A percentile compares a stretch with the other conserved stretches of the same genome.
These are phyloP conservation scores for Zenarchopterus dispar DNA, from an alignment of 2,797 vertebrate species.

Conservation along the genomic window DNA sequence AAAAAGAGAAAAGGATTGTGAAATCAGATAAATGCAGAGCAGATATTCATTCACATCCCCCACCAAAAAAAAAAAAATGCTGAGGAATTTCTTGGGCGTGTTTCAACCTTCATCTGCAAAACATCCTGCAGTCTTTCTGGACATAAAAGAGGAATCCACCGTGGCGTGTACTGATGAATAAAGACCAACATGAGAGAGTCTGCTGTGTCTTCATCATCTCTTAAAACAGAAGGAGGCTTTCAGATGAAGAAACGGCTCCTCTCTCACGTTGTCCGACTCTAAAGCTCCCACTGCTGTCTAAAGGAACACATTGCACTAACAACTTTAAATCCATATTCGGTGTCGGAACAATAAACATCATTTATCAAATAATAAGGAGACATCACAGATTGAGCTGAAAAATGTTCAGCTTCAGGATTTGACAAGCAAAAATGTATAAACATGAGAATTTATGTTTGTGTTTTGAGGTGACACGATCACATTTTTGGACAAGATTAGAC, in stretches of 20 bases:
- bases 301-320: constrained; percentile 70
- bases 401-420: constrained; percentile 21
- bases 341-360: constrained; percentile 14
- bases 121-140: background rate
- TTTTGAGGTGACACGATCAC: constrained; percentile 34
- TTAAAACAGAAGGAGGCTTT: constrained; percentile 31
- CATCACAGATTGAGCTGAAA: constrained; percentile 21
- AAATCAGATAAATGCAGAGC: no score
- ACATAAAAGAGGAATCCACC: background rate
- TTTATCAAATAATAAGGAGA: constrained; percentile 20
- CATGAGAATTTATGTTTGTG: constrained; percentile 5
- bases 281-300: constrained; percentile 81
- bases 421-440: constrained; percentile 13
- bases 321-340: constrained; percentile 22
- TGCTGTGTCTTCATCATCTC: constrained; percentile 15
- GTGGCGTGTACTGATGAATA: background rate
- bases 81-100: no score
- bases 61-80: no score
- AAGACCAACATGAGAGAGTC: constrained; percentile 12
- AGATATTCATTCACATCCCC: no score
- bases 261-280: constrained; percentile 49
- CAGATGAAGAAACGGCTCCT: constrained; percentile 8
- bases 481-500: constrained; percentile 48
- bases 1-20: no score
- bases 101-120: no score